Conservation (phyloP, 1,140 invertebrate species). For the Saccostrea echinata region DNA sequence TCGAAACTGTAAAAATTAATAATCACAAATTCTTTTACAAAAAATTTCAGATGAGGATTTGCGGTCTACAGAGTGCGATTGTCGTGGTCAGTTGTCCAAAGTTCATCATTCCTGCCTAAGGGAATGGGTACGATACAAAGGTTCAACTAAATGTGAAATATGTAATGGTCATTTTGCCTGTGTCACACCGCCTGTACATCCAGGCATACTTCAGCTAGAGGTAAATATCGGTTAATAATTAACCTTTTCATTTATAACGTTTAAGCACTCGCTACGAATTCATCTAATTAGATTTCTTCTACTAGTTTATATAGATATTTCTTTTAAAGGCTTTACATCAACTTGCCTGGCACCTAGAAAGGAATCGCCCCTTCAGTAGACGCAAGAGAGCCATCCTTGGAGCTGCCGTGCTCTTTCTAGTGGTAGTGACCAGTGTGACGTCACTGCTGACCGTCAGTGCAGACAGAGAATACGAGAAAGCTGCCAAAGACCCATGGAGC, state of each 20-base stretch:
- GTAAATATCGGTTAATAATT: no score
- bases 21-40: no score
- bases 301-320: not conserved
- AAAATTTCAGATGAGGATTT: slow-evolving; percentile 41
- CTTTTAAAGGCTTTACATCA: slow-evolving; percentile 48
- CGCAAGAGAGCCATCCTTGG: slow-evolving; percentile 52
- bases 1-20: no score
- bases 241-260: no score
- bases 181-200: slow-evolving; percentile 40
- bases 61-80: slow-evolving; percentile 49
- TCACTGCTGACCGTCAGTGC: slow-evolving; percentile 56
- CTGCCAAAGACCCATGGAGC: slow-evolving; percentile 46
- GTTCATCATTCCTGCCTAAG: slow-evolving; percentile 54
- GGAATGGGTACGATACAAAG: slow-evolving; percentile 57
- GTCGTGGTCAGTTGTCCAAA: slow-evolving; percentile 44
- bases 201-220: slow-evolving; percentile 48
- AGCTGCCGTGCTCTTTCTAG: slow-evolving; percentile 46
- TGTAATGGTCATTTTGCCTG: slow-evolving; percentile 43
- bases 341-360: slow-evolving; percentile 45
- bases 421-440: slow-evolving; percentile 50
- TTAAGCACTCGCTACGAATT: no score
- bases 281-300: no score
- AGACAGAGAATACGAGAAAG: slow-evolving; percentile 49
- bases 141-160: slow-evolving; percentile 54
- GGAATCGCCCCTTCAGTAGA: slow-evolving; percentile 51